Percentiles rank a stretch among this genome's conserved stretches.
Evolutionary conservation across 2,888 invertebrate species (phyloP).

Genomic region (Eilema caniola): DNA sequence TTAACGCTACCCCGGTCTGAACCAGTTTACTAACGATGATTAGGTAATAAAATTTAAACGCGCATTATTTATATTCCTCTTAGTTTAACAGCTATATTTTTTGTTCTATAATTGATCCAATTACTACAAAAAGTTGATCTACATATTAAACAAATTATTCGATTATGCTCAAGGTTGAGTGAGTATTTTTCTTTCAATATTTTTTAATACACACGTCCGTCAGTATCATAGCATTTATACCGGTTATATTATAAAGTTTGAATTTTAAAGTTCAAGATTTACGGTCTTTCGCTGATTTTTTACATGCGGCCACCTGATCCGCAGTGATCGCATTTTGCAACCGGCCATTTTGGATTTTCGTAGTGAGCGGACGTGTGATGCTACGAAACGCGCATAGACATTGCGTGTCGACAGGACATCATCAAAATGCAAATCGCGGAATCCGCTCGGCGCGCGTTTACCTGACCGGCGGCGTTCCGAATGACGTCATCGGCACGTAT

Average conservation of each 20-base stretch:
- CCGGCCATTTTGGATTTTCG: too few species aligned
- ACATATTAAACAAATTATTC: constrained; percentile 4
- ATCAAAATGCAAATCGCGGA: too few species aligned
- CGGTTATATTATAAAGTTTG: background rate
- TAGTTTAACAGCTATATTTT: constrained; percentile 22
- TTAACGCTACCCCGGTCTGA: constrained; percentile 24
- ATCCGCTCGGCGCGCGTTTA: too few species aligned
- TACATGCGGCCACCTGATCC: too few species aligned
- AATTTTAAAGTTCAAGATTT: too few species aligned
- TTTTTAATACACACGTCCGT: background rate
- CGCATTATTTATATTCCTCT: constrained; percentile 28
- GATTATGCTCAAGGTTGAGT: background rate
- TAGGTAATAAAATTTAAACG: constrained; percentile 36
- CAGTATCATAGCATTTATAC: background rate
- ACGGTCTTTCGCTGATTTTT: too few species aligned
- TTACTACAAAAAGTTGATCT: constrained; percentile 27
- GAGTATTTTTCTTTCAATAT: background rate
- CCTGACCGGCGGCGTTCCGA: too few species aligned
- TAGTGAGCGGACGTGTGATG: too few species aligned
- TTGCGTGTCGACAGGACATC: too few species aligned
- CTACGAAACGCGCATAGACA: too few species aligned
- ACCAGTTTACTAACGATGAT: constrained; percentile 35
- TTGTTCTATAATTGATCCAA: constrained; percentile 27
- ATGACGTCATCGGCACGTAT: too few species aligned
- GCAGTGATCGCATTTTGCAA: too few species aligned